phyloP scores from a whole-genome alignment of 2,888 invertebrate genomes.

The Orchestes rusci region DNA sequence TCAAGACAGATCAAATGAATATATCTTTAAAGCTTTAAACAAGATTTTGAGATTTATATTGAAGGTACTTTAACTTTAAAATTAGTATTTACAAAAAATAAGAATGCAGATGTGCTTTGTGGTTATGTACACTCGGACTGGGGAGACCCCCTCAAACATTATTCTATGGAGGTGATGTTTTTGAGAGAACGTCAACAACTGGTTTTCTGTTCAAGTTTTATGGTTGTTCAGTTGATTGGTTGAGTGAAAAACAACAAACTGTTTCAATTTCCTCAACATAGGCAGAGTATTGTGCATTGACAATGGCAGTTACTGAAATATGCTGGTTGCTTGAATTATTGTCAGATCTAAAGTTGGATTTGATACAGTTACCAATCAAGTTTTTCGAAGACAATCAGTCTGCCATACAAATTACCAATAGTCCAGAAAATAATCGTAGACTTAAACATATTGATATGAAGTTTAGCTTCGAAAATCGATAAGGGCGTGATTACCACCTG shows the following conservation, averaged over 20 bases:
- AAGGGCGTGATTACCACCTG: not conserved
- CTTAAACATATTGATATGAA: not conserved
- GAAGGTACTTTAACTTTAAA: conserved; percentile 4
- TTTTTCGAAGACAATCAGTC: not conserved
- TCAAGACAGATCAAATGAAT: not conserved
- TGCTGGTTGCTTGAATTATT: not conserved
- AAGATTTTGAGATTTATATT: not conserved
- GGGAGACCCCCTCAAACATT: not conserved
- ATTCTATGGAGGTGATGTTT: too few species aligned
- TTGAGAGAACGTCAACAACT: conserved; percentile 2
- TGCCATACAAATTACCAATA: not conserved
- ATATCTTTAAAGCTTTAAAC: not conserved
- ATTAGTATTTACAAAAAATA: not conserved
- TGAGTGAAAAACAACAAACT: conserved; percentile 4
- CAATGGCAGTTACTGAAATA: not conserved
- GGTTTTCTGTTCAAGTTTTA: not conserved
- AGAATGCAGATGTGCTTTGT: conserved; percentile 1
- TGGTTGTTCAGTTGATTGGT: conserved; percentile 1
- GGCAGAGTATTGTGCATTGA: conserved; percentile 1
- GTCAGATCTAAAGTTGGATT: not conserved
- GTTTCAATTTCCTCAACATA: conserved; percentile 2
- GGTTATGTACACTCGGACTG: not conserved
- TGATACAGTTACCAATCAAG: not conserved
- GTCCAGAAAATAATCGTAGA: conserved; percentile 2
- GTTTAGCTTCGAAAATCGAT: not conserved